Base-by-base conservation (phyloP, 2,113 vertebrate genomes). In the Nibea albiflora region DNA sequence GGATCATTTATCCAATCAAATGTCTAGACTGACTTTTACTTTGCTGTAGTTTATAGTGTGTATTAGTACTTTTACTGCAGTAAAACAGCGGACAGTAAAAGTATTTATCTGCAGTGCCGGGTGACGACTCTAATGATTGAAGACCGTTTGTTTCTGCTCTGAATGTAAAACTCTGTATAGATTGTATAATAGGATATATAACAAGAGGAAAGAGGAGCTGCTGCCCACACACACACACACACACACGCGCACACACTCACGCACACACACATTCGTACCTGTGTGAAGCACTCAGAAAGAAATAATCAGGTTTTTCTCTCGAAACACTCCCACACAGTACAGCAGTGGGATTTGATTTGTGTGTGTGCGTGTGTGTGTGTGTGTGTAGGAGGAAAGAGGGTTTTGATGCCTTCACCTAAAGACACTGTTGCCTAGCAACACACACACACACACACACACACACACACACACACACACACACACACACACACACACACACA, bases 381-480 rank as follows among this genome's bases (percentile, higher is more conserved):
- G 67, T 53, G 65, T 76, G 76, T 65, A 64, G 84, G 90, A 65
- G 84, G 81, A 85, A 28, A 80, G 81, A 83, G 73, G 83, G 70
- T 75, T 81, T 83, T 83, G 85, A 88, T 89, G 85, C 82, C 78
- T 91, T 90, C 85, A 92, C 90, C 88, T 90, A 89, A 89, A 82
- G 88, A 90, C 77, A 83, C 79, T 88, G 90, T 92, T 89, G 78
- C 91, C 61, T 90, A 81, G 90, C 89, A 89, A 93, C 91, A 76
- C 61, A 61, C 49, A 50, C 65, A 64, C 70, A 74, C 56, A 76
- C 57, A 52, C 52, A 71, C 49, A 63, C 60, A 65, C 63, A 58
- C 65, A 70, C 58, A 76, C 39, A 52, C 58, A 70, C 58, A 74
- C 84, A 65, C 61, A 76, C 62, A 93, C 91, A 76, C 61, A 61